Evolutionary conservation across 2,888 invertebrate genomes (phyloP), one percentile per base, ranked within the genome.

Genomic region (Diaphora mendica): DNA sequence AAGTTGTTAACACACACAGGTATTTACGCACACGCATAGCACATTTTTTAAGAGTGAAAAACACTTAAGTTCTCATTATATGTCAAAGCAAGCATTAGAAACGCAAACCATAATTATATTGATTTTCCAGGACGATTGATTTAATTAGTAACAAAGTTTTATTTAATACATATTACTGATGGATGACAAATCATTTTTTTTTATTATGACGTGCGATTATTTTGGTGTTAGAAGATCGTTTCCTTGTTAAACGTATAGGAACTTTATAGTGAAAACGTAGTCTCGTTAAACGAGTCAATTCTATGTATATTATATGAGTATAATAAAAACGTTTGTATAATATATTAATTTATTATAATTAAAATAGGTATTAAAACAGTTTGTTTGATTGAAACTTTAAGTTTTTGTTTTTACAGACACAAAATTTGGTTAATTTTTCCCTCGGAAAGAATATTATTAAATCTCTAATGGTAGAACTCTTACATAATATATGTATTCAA

Each of bases 221-320:
- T 62, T 62, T 17, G 30, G 30, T 17, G 26, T 30, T 15, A 15
- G 30, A 55, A 55, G 55, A 59, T 13, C n/a, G 26, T 59, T 26
- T 26, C 59, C 59, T 59, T 59, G 59, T 62, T 17, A 30, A 59
- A 30, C 17, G 17, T 15, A 26, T 26, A 51, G 51, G 23, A n/a
- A 30, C 62, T 62, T 30, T 17, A 26, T 30, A 62, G 62, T 62
- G 15, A 30, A 62, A 62, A 30, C 30, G 4, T 5, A 65, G 23
- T 35, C 65, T 66, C 65, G 65, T 42, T 4, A 42, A 39, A 66
- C 65, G 65, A 66, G 65, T 66, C 42, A 66, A 42, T 42, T 66
- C 39, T 42, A 13, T 26, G 35, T 66, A 2, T 66, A 64, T 23
- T 64, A 62, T 62, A 62, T 62, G 62, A 30, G 30, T 62, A 62